Conservation (phyloP, 2,113 vertebrate species). For the Heterocephalus glaber region DNA sequence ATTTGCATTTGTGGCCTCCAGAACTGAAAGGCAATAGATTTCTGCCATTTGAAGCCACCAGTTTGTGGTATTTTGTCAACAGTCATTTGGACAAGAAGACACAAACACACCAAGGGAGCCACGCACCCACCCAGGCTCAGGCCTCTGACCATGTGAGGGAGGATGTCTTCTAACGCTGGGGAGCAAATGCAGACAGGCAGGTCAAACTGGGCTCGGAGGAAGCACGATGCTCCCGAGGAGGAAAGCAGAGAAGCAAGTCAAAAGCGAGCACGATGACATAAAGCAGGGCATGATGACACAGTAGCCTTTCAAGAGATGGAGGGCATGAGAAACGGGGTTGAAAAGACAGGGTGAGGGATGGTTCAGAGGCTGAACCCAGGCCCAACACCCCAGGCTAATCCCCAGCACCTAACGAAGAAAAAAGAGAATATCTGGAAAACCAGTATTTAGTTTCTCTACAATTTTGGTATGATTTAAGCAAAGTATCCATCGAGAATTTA, state of each 20-base stretch:
- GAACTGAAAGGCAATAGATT: not conserved
- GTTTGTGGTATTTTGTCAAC: not conserved
- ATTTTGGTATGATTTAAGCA: constrained; percentile 6
- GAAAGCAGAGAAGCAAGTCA: not conserved
- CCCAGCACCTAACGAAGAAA: not conserved
- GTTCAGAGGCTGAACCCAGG: not conserved
- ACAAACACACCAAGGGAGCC: not conserved
- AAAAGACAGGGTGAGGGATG: not conserved
- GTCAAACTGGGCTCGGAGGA: not conserved
- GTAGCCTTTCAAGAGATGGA: not conserved
- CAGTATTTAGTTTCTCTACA: not conserved
- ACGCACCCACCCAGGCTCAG: not conserved
- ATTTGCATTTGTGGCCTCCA: not conserved
- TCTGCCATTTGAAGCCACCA: not conserved
- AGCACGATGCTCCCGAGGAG: not conserved
- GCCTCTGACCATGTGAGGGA: not conserved
- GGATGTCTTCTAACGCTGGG: not conserved
- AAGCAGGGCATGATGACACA: not conserved
- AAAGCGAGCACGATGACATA: not conserved
- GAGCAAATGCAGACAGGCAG: not conserved
- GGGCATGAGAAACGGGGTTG: not conserved
- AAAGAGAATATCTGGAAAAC: not conserved
- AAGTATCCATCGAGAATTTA: constrained; percentile 2
- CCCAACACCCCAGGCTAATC: not conserved
- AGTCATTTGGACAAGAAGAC: not conserved